Evolutionary conservation across 2,113 vertebrate species (phyloP).

Genomic region (Lasiurus borealis): DNA sequence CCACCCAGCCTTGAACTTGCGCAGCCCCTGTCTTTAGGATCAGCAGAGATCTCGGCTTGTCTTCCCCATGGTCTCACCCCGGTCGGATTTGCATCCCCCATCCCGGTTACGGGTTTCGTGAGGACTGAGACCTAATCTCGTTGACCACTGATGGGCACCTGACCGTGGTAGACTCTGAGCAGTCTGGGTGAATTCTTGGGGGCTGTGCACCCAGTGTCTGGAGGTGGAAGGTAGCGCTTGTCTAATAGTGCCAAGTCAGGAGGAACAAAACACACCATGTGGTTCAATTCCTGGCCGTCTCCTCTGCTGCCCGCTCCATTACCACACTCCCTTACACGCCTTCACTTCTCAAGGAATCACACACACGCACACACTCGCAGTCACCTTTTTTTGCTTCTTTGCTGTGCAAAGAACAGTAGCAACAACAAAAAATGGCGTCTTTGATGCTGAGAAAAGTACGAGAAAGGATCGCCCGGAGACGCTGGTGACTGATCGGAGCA

Average conservation of each 20-base stretch:
- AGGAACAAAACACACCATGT: not conserved
- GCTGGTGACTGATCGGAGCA: not conserved
- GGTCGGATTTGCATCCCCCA: not conserved
- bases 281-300: not conserved
- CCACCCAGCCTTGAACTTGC: not conserved
- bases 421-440: not conserved
- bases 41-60: not conserved
- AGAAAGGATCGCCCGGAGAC: not conserved
- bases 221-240: not conserved
- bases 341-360: not conserved
- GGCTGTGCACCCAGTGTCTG: not conserved
- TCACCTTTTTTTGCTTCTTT: not conserved
- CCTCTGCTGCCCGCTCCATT: not conserved
- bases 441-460: not conserved
- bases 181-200: not conserved
- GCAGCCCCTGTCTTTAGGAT: no score
- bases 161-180: not conserved
- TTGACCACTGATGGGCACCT: not conserved
- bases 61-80: not conserved
- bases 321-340: not conserved
- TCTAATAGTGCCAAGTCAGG: not conserved
- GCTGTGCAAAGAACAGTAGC: not conserved
- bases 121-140: not conserved
- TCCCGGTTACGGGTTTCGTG: not conserved
- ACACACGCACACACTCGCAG: not conserved